These are phyloP conservation scores for Adelosebastes latens DNA, from an alignment of 2,797 vertebrate genomes.

Conservation along the genomic window DNA sequence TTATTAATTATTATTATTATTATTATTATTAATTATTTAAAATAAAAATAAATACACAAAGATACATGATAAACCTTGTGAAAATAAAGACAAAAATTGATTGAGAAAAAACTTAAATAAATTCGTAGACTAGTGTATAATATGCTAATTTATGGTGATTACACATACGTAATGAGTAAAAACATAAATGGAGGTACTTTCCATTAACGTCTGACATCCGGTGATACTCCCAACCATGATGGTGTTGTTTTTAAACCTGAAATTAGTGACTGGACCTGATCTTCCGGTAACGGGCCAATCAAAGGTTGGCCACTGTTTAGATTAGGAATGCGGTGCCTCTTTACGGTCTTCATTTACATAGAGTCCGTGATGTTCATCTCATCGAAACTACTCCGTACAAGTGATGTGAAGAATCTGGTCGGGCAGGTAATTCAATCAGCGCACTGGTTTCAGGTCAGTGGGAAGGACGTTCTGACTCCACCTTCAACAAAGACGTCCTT, in stretches of 20 bases:
- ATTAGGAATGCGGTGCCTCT: neutral
- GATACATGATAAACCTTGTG: neutral
- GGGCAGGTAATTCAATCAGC: conserved; percentile 45
- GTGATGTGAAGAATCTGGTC: conserved; percentile 73
- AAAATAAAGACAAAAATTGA: neutral
- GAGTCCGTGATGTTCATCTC: conserved; percentile 55
- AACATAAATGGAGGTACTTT: neutral
- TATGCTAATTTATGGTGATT: neutral
- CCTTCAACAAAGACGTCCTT: conserved; percentile 49
- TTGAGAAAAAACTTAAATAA: neutral
- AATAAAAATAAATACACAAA: neutral
- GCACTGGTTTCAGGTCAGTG: conserved; percentile 65
- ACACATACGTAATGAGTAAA: neutral
- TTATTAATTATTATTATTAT: too few relatives aligned
- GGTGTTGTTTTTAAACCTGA: neutral
- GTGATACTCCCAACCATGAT: conserved; percentile 21
- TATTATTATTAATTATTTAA: too few relatives aligned
- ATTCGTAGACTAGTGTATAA: neutral
- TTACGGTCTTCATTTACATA: conserved; percentile 24
- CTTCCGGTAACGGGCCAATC: conserved; percentile 6
- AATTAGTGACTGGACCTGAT: conserved; percentile 37
- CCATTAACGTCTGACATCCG: conserved; percentile 18
- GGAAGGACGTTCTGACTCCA: conserved; percentile 57
- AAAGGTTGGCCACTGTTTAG: conserved; percentile 1
- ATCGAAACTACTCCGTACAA: conserved; percentile 71